Base-by-base conservation (phyloP, 2,797 vertebrate species). In the Arnoldichthys spilopterus region DNA sequence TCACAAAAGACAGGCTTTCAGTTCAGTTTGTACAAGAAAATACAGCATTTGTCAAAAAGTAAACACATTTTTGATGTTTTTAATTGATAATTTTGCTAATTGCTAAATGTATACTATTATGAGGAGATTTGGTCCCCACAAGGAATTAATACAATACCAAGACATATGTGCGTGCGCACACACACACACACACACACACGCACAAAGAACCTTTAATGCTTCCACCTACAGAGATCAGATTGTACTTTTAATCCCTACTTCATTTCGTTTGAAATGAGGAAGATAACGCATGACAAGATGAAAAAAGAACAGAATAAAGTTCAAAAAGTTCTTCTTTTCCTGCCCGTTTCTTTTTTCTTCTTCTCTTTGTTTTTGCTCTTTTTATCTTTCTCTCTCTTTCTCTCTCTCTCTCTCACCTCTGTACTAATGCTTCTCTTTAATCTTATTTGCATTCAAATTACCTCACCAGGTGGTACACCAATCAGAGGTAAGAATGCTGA, bases 401-500 rank as follows among this genome's bases (percentile, higher is more conserved):
- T 78, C 12, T 77, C 6, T 79, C 58, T 92, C 89, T 91, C 88
- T 91, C 91, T 94, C 86, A 85, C 91, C 89, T 94, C 89, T 93
- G 90, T 93, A 96, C 95, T 98, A 98, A 98, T 93, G 89, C 90
- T 96, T 97, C 91, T 98, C 91, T 98, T 94, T 96, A 93, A 97
- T 98, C 95, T 96, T 97, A 96, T 98, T 98, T 99, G 96, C 96
- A 96, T 98, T 98, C 95, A 96, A 92, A 97, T 97, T 96, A 98
- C 97, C 97, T 98, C 96, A 93, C 96, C 97, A 99, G 98, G 98
- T 98, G 97, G 98, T 98, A 98, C 97, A 94, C 97, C 97, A 92
- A 98, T 99, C 95, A 95, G 97, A 99, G 98, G 98, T 99, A 99
- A 99, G 98, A 97, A 97, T 97, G 96, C 95, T 94, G 90, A 92